These are phyloP conservation scores for Montipora cactus DNA, from an alignment of 64 coral and sea anemone species.

Conservation along the genomic window DNA sequence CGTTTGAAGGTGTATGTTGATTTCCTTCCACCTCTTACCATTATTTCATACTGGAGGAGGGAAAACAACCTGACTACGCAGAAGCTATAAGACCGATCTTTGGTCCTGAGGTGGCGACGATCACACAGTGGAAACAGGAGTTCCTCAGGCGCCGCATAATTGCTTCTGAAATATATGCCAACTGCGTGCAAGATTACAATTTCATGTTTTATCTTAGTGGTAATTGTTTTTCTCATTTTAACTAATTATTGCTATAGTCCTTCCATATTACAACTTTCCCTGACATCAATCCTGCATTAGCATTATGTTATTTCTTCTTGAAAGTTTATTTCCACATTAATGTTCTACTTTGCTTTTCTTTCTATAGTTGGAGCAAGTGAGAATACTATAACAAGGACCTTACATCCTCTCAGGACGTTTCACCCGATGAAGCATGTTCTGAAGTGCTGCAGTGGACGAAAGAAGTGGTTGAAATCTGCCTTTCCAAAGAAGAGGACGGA, in stretches of 20 bases:
- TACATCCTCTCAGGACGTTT: background rate
- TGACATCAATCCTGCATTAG: background rate
- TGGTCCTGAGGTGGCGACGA: background rate
- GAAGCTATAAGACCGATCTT: background rate
- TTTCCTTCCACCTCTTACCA: too few relatives aligned
- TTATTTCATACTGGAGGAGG: background rate
- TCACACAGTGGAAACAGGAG: slow-evolving; percentile 1
- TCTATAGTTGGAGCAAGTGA: background rate
- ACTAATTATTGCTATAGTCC: background rate
- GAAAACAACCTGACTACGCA: background rate
- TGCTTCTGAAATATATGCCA: slow-evolving; percentile 3
- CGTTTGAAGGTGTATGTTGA: too few relatives aligned
- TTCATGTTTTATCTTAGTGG: background rate
- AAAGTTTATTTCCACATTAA: background rate
- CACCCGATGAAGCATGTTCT: background rate
- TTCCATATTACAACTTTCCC: background rate
- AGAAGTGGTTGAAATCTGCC: background rate
- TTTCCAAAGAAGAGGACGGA: background rate
- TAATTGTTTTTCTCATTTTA: background rate
- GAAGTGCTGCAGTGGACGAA: background rate
- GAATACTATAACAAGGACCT: background rate
- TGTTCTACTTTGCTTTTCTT: background rate
- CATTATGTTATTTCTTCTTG: background rate
- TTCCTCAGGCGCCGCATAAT: background rate
- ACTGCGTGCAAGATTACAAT: background rate